Evolutionary conservation across 1,140 invertebrate genomes (phyloP), one percentile per base, ranked within the genome.

Genomic region (Zaprionus nigranus): DNA sequence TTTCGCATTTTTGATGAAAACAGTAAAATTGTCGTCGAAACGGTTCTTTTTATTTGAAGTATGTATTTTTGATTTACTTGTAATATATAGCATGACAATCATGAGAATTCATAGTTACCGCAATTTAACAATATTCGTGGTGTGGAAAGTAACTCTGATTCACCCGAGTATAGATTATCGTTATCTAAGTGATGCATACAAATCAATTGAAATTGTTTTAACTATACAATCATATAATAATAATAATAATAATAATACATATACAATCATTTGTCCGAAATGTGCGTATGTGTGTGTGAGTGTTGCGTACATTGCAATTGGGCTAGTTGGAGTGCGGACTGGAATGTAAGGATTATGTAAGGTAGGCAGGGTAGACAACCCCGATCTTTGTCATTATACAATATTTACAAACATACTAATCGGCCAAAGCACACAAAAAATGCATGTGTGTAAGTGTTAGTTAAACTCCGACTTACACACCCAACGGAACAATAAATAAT

Each of bases 371-470:
- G 20, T 24, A 24, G 46, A 63, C 5, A 24, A 58, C 46, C 60
- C 46, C 65, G 65, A 56, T 24, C 13, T 65, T 38, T 56, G 61
- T 56, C 66, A 82, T 82, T 75, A 75, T 82, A 79, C 81, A 82
- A 82, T 82, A 82, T 82, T 82, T 82, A 82, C 81, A 82, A 75
- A 75, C 73, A 71, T 75, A 75, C 60, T 78, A 82, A 82, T 82
- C 78, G 71, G 71, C 72, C 72, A 56, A 70, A 68, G 43, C 22
- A 59, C 40, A 75, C 26, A 54, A 43, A 43, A 58, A 63, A 66
- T 30, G 17, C 24, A 24, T 38, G 26, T 20, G 54, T 75, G 67
- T 71, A 71, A 71, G 73, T 71, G 22, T 43, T 54, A 75, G 73
- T 75, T 75, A 13, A 64, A 75, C 67, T 75, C 30, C 34, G 34